These are phyloP conservation scores for Cranoglanis bouderius DNA, from an alignment of 2,113 vertebrate genomes.

Conservation along the genomic window DNA sequence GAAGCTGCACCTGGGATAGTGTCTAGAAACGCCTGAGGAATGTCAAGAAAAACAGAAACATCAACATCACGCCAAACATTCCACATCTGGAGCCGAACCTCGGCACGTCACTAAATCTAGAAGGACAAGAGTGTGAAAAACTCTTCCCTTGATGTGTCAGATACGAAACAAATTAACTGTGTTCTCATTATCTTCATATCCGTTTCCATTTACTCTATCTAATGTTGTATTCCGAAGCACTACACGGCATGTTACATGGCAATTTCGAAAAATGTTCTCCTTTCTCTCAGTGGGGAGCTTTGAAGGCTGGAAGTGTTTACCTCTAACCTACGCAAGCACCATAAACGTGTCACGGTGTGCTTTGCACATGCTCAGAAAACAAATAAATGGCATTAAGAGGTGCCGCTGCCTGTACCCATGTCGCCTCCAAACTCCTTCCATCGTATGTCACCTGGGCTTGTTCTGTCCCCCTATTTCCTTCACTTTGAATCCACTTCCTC, in stretches of 20 bases:
- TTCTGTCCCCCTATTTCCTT: constrained; percentile 56
- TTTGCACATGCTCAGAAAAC: constrained; percentile 67
- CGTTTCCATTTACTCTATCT: not conserved
- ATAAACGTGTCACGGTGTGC: constrained; percentile 61
- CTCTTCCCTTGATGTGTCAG: not conserved
- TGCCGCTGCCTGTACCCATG: constrained; percentile 61
- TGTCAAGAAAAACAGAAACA: constrained; percentile 73
- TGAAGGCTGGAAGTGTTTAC: constrained; percentile 47
- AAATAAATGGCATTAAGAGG: constrained; percentile 69
- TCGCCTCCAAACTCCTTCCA: constrained; percentile 62
- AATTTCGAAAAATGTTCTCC: constrained; percentile 21
- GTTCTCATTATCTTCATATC: not conserved
- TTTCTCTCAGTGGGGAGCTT: constrained; percentile 39
- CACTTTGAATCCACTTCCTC: constrained; percentile 54
- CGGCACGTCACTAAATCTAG: constrained; percentile 61
- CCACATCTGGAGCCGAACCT: constrained; percentile 70
- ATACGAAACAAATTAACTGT: not conserved
- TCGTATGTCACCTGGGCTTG: constrained; percentile 54
- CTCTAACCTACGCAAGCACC: constrained; percentile 40
- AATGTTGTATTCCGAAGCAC: not conserved
- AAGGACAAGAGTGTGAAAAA: constrained; percentile 45
- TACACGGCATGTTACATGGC: not conserved
- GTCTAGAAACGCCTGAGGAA: constrained; percentile 63
- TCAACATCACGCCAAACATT: constrained; percentile 69
- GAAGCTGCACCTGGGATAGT: constrained; percentile 67